Conservation (phyloP, 2,113 vertebrate genomes). For the Hemichromis elongatus region DNA sequence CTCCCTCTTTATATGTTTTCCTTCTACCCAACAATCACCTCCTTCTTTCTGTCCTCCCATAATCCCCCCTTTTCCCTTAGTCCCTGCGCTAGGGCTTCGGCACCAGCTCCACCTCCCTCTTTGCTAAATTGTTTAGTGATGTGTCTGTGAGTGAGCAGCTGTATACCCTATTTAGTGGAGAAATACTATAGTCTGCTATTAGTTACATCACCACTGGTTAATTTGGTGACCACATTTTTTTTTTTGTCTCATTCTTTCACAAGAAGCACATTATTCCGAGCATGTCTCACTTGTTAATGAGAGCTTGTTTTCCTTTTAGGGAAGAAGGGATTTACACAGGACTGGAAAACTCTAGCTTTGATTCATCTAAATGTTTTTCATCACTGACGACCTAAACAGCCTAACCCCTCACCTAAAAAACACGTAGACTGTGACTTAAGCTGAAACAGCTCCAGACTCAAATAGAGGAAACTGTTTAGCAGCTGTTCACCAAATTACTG, state of each 20-base stretch:
- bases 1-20: slow-evolving; percentile 28
- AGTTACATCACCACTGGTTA: neutral
- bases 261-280: neutral
- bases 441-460: neutral
- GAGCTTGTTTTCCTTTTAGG: slow-evolving; percentile 21
- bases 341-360: neutral
- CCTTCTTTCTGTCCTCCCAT: slow-evolving; percentile 51
- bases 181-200: neutral
- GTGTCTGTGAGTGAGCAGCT: slow-evolving; percentile 6
- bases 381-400: neutral
- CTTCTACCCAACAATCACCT: slow-evolving; percentile 37
- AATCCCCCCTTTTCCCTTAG: neutral
- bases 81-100: neutral
- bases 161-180: neutral
- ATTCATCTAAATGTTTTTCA: neutral
- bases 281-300: slow-evolving; percentile 25
- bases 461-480: neutral
- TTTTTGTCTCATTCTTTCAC: neutral
- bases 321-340: neutral
- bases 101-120: slow-evolving; percentile 45
- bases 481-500: neutral
- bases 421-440: neutral
- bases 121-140: neutral
- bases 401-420: slow-evolving; percentile 16
- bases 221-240: neutral